Evolutionary conservation across 2,888 invertebrate genomes (phyloP), one percentile per base, ranked within the genome.

Genomic region (Lasioglossum villosulum): DNA sequence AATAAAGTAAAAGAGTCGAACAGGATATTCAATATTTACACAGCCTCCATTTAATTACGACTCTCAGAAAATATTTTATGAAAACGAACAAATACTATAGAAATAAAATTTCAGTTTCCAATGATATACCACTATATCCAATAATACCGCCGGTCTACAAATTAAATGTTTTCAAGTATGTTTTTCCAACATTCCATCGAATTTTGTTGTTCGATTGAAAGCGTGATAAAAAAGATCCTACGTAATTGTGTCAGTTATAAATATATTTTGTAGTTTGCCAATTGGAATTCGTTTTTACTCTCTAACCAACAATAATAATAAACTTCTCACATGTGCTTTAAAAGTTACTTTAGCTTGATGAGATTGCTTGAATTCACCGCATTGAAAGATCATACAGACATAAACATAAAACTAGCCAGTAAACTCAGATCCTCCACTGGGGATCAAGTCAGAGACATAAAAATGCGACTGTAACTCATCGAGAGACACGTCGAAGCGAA

Each of bases 311-410:
- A 10, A 8, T 56, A 56, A 56, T 56, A 12, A 56, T 56, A 56
- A n/a, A 56, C n/a, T 1, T n/a, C n/a, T 1, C 56, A 0, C n/a
- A n/a, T 4, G n/a, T n/a, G 3, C 12, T 3, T n/a, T 12, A 12
- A 56, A 12, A 63, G 30, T 63, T 2, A 63, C 30, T 30, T 16
- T 0, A 8, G 2, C 14, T 30, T 30, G 23, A 68, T 23, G 4
- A 8, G 34, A 19, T 66, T 3, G 16, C 34, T 23, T 14, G 8
- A 19, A 30, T 19, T 34, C 34, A 19, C 3, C 34, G 8, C 34
- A 66, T 34, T 10, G 30, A 37, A 23, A 68, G 68, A 68, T 37
- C 10, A 37, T 10, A 23, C 23, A 68, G 37, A 68, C 34, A 10
- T 68, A 68, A 68, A 68, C 68, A 8, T 37, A 23, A 68, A 37